Evolutionary conservation across 2,113 vertebrate species (phyloP).

Genomic region (Heliornis fulica): DNA sequence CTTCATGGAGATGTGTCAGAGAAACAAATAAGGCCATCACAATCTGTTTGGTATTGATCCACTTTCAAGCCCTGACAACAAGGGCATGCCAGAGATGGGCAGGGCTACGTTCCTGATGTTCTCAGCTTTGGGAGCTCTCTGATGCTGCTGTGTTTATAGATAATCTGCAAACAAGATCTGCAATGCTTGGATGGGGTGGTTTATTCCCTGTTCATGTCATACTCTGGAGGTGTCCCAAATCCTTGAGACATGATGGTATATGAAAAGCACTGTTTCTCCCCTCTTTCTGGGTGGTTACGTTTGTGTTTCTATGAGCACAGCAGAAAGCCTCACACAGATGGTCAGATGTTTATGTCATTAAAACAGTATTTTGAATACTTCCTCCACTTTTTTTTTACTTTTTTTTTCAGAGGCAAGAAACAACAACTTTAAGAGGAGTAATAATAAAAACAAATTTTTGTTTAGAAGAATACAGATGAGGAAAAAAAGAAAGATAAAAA

Average conservation of each 20-base stretch:
- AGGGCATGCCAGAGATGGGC: slow-evolving; percentile 32
- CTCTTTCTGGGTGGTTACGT: background rate
- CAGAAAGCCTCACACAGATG: background rate
- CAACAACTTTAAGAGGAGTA: background rate
- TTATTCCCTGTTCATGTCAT: slow-evolving; percentile 15
- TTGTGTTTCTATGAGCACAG: background rate
- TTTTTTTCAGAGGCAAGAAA: background rate
- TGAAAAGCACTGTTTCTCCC: background rate
- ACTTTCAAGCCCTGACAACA: background rate
- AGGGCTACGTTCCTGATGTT: background rate
- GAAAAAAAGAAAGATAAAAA: background rate
- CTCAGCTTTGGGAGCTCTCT: slow-evolving; percentile 29
- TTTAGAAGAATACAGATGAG: background rate
- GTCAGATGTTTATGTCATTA: background rate
- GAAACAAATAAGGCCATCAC: background rate
- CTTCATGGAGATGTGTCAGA: background rate
- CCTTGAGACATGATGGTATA: background rate
- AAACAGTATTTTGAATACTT: background rate
- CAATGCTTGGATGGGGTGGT: background rate
- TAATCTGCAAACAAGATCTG: slow-evolving; percentile 29
- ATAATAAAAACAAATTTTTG: background rate
- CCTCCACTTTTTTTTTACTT: background rate
- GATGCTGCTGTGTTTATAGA: background rate
- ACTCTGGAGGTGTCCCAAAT: slow-evolving; percentile 12
- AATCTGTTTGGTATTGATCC: background rate